phyloP scores from a whole-genome alignment of 2,888 invertebrate genomes.

The Nephrotoma flavescens region DNA sequence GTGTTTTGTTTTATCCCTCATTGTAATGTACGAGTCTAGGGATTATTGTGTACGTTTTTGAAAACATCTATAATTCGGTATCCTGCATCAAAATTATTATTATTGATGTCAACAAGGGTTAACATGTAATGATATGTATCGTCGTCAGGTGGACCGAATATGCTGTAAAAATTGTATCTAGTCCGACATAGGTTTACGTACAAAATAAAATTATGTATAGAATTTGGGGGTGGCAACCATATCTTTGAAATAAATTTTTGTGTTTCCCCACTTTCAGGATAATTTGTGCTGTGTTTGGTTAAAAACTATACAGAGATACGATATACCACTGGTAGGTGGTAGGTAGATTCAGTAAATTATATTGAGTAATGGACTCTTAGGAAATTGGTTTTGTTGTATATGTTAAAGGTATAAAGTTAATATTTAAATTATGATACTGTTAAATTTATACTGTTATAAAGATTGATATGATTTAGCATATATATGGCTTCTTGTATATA shows the following conservation, averaged over 20 bases:
- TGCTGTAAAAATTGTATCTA: background rate
- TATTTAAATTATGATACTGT: background rate
- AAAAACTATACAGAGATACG: background rate
- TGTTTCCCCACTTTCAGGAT: background rate
- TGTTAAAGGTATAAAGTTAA: background rate
- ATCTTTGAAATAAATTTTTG: background rate
- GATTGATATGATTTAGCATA: background rate
- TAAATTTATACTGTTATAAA: background rate
- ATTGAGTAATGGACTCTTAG: background rate
- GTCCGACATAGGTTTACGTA: background rate
- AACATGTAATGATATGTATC: background rate
- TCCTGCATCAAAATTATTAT: background rate
- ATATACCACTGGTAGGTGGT: too few species aligned
- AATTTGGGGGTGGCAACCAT: background rate
- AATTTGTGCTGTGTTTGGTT: background rate
- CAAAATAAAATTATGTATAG: background rate
- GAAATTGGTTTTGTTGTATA: background rate
- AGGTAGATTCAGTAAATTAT: background rate
- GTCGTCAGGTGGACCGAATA: background rate
- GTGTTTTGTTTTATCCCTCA: too few species aligned
- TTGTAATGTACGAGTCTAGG: too few species aligned
- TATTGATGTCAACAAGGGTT: background rate
- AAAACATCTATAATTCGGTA: too few species aligned
- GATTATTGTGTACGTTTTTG: too few species aligned
- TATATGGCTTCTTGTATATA: background rate